A percentile compares a stretch with the other conserved stretches of the same genome.
Evolutionary conservation across 2,888 invertebrate genomes (phyloP).

Genomic region (Hyposoter dolosus): DNA sequence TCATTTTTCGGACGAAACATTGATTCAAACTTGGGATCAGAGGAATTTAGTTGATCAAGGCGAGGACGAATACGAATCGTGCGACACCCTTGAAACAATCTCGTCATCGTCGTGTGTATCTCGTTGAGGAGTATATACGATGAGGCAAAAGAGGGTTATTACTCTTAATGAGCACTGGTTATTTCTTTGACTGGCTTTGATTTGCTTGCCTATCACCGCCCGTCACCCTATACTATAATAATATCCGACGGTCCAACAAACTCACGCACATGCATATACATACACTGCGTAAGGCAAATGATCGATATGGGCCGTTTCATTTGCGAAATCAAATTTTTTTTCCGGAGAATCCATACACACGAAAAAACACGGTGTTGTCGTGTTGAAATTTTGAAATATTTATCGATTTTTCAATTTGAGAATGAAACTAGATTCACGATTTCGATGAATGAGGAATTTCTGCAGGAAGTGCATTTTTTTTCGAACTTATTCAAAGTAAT

Average conservation of each 20-base stretch:
- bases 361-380: too few species aligned
- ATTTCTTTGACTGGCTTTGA: conserved; percentile 84
- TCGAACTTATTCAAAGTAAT: too few species aligned
- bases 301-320: conserved; percentile 25
- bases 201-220: conserved; percentile 75
- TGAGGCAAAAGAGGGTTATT: conserved; percentile 77
- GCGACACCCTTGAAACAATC: conserved; percentile 83
- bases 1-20: neutral
- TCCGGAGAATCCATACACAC: too few species aligned
- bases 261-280: conserved; percentile 35
- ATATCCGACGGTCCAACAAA: conserved; percentile 54
- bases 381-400: too few species aligned
- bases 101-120: conserved; percentile 66
- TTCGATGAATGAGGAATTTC: neutral
- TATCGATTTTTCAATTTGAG: neutral
- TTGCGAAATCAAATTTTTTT: neutral
- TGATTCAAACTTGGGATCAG: neutral
- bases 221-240: conserved; percentile 63
- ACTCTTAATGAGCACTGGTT: conserved; percentile 83
- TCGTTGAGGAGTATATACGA: conserved; percentile 44
- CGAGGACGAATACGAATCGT: conserved; percentile 74
- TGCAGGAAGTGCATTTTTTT: neutral
- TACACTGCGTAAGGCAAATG: conserved; percentile 1
- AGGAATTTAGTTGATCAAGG: neutral
- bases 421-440: neutral